Percentiles rank a stretch among this genome's conserved stretches.
Evolutionary conservation across 2,797 vertebrate species (phyloP).

Genomic region (Chrosomus eos): DNA sequence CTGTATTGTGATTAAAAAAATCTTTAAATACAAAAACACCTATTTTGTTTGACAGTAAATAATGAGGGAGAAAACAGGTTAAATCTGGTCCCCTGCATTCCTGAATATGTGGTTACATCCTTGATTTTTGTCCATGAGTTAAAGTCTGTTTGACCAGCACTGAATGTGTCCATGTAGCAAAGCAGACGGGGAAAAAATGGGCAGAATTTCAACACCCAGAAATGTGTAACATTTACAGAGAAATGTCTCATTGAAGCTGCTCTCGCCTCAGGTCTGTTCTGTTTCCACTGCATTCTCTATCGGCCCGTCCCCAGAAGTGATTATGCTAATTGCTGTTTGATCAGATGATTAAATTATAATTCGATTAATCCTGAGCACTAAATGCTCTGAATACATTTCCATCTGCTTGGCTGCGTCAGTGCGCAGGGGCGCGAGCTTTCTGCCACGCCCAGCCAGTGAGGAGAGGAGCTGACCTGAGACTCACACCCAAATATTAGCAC

Average conservation of each 20-base stretch:
- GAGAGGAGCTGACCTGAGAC: conserved; percentile 38
- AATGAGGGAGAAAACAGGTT: neutral
- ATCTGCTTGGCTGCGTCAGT: conserved; percentile 77
- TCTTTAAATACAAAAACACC: too few relatives aligned
- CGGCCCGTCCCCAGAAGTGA: conserved; percentile 86
- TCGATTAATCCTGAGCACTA: conserved; percentile 86
- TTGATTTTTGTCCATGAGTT: neutral
- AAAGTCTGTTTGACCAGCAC: conserved; percentile 22
- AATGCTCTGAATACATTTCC: conserved; percentile 86
- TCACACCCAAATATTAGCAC: conserved; percentile 40
- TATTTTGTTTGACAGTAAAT: neutral
- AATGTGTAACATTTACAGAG: conserved; percentile 77
- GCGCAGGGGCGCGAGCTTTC: conserved; percentile 66
- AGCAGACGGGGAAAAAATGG: conserved; percentile 59
- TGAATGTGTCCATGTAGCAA: conserved; percentile 62
- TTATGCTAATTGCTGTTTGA: conserved; percentile 95
- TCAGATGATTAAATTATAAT: conserved; percentile 96
- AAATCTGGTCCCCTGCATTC: neutral
- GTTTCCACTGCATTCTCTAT: conserved; percentile 77
- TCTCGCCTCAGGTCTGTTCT: conserved; percentile 79
- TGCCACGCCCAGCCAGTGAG: conserved; percentile 45
- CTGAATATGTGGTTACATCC: neutral
- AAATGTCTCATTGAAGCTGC: conserved; percentile 76
- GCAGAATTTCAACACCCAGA: conserved; percentile 60
- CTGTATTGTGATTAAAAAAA: too few relatives aligned